These are phyloP conservation scores for Hedychridium roseum DNA, from an alignment of 2,888 invertebrate genomes.

Conservation along the genomic window DNA sequence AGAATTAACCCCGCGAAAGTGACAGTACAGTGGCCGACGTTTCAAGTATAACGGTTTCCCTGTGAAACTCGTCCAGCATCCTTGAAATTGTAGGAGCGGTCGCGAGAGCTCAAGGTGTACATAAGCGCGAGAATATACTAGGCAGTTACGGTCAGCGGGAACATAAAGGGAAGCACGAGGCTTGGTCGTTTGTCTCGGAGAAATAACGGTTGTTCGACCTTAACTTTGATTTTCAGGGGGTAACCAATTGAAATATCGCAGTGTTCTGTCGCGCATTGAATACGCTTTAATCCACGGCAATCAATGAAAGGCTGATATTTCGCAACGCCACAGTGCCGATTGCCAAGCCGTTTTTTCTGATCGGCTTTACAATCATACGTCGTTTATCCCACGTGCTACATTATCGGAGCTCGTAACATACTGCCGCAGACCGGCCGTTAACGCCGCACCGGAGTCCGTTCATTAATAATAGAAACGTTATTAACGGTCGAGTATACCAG, in stretches of 20 bases:
- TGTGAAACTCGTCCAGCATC: constrained; percentile 21
- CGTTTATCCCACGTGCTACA: constrained; percentile 25
- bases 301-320: no score
- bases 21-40: constrained; percentile 25
- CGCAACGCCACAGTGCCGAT: no score
- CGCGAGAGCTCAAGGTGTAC: not conserved
- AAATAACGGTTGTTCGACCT: no score
- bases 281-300: no score
- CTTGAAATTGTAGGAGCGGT: constrained; percentile 21
- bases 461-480: constrained; percentile 45
- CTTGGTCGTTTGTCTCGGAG: no score
- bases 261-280: no score
- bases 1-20: constrained; percentile 34
- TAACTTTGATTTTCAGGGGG: no score
- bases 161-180: constrained; percentile 5
- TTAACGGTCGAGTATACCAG: constrained; percentile 35
- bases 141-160: constrained; percentile 3
- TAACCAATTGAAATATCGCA: no score
- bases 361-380: constrained; percentile 37
- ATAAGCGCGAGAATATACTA: constrained; percentile 8
- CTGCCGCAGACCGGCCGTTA: constrained; percentile 27
- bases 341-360: constrained; percentile 30
- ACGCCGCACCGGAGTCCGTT: constrained; percentile 22
- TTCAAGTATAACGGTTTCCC: constrained; percentile 23
- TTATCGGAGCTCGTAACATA: constrained; percentile 30